A percentile compares a stretch with the other conserved stretches of the same genome.
These are phyloP conservation scores for Subacronicta megacephala DNA, from an alignment of 2,888 invertebrate genomes.

Conservation along the genomic window DNA sequence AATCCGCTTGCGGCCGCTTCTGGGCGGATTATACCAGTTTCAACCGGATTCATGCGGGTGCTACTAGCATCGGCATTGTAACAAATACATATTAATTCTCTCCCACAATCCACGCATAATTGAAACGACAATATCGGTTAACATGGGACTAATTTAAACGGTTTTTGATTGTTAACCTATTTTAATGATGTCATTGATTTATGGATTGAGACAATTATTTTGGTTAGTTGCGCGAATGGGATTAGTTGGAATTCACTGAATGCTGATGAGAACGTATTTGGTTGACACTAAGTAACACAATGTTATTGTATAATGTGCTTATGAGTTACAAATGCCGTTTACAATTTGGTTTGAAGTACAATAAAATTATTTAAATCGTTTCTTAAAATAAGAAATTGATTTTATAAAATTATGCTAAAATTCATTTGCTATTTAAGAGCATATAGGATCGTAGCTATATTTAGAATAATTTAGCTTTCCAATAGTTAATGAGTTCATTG, in stretches of 20 bases:
- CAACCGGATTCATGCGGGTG: slow-evolving; percentile 54
- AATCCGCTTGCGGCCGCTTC: slow-evolving; percentile 65
- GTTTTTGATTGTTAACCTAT: slow-evolving; percentile 63
- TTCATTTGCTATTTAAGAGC: too few species aligned
- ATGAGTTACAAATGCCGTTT: too few species aligned
- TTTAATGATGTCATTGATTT: slow-evolving; percentile 68
- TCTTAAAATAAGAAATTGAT: too few species aligned
- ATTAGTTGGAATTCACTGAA: slow-evolving; percentile 24
- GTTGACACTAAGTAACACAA: not conserved
- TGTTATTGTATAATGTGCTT: not conserved
- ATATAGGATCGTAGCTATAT: too few species aligned
- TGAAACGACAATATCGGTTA: slow-evolving; percentile 67
- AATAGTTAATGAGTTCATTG: too few species aligned
- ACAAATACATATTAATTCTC: slow-evolving; percentile 66
- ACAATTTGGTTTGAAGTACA: too few species aligned
- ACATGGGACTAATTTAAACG: slow-evolving; percentile 67
- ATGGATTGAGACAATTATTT: slow-evolving; percentile 51
- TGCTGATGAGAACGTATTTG: slow-evolving; percentile 10
- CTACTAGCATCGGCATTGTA: slow-evolving; percentile 47
- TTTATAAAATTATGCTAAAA: too few species aligned
- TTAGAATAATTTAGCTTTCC: too few species aligned
- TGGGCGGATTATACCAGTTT: slow-evolving; percentile 62
- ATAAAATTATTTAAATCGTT: too few species aligned
- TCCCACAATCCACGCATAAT: slow-evolving; percentile 62
- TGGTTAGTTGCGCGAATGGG: slow-evolving; percentile 16